phyloP scores from a whole-genome alignment of 35 echinoderm and acorn worm genomes.

The Ptychodera flava region DNA sequence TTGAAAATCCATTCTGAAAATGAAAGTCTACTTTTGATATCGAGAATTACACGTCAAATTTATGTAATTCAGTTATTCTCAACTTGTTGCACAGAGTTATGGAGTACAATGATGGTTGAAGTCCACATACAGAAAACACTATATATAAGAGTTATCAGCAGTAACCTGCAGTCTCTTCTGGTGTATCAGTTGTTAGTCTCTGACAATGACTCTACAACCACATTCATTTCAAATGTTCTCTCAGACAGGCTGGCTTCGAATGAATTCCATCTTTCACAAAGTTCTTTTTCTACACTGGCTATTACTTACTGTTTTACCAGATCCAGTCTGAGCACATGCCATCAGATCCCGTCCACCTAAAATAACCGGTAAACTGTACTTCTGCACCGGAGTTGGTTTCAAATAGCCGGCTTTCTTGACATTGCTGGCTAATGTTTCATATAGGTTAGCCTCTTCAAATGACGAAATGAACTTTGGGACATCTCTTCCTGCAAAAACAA shows the following conservation, averaged over 20 bases:
- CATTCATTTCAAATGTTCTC: too few relatives aligned
- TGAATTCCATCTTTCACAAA: too few relatives aligned
- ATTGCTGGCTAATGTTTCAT: conserved; percentile 52
- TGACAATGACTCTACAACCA: not conserved
- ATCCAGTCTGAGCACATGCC: conserved; percentile 98
- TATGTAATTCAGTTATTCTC: too few relatives aligned
- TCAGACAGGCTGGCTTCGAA: too few relatives aligned
- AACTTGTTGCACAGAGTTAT: too few relatives aligned
- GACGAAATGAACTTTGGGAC: conserved; percentile 32
- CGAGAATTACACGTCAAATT: too few relatives aligned
- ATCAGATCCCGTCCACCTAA: conserved; percentile 65
- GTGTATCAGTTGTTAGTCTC: not conserved
- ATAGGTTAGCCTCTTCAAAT: conserved; percentile 65
- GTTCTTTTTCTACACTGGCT: not conserved
- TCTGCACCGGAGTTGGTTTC: conserved; percentile 93
- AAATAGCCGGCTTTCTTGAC: conserved; percentile 79
- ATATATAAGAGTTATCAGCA: not conserved
- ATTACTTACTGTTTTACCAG: conserved; percentile 86
- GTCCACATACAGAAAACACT: too few relatives aligned
- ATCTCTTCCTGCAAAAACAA: conserved; percentile 55
- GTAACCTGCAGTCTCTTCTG: not conserved
- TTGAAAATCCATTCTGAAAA: too few relatives aligned
- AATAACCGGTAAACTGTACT: conserved; percentile 90
- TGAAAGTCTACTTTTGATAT: too few relatives aligned
- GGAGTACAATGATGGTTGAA: too few relatives aligned